Percentiles rank a stretch among this genome's conserved stretches.
Evolutionary conservation across 2,888 invertebrate species (phyloP).

Genomic region (Cephus spinipes): DNA sequence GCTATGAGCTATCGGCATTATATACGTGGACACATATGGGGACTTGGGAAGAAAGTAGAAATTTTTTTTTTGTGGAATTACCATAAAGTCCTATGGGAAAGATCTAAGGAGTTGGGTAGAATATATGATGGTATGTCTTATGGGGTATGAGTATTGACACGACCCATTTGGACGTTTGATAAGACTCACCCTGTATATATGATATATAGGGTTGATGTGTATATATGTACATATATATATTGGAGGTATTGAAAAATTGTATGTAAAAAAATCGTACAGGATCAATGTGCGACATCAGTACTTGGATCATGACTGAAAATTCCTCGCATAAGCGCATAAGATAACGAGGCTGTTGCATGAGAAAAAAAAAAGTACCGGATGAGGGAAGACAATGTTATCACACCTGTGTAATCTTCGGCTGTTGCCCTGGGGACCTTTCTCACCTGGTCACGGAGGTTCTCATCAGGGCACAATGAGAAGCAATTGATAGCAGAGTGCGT

Average conservation of each 20-base stretch:
- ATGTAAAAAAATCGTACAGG: background rate
- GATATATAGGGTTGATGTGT: no score
- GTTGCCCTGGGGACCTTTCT: slow-evolving; percentile 41
- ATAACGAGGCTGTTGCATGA: slow-evolving; percentile 25
- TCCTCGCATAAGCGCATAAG: background rate
- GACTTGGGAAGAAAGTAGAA: background rate
- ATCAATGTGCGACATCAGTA: background rate
- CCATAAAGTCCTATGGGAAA: background rate
- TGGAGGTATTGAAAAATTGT: no score
- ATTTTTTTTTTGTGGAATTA: background rate
- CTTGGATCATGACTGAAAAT: background rate
- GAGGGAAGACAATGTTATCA: slow-evolving; percentile 58
- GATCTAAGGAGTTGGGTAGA: background rate
- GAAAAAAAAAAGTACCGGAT: slow-evolving; percentile 47
- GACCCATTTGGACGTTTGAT: no score
- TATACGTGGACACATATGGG: background rate
- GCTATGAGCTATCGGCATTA: background rate
- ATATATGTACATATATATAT: no score
- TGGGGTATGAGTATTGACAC: background rate
- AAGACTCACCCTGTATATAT: no score
- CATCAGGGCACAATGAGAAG: slow-evolving; percentile 33
- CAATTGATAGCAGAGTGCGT: slow-evolving; percentile 26
- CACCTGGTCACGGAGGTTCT: slow-evolving; percentile 42
- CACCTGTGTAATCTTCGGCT: slow-evolving; percentile 41
- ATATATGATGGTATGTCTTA: background rate